phyloP scores from a whole-genome alignment of 2,797 vertebrate genomes.

The Oryzias dopingdopingensis region DNA sequence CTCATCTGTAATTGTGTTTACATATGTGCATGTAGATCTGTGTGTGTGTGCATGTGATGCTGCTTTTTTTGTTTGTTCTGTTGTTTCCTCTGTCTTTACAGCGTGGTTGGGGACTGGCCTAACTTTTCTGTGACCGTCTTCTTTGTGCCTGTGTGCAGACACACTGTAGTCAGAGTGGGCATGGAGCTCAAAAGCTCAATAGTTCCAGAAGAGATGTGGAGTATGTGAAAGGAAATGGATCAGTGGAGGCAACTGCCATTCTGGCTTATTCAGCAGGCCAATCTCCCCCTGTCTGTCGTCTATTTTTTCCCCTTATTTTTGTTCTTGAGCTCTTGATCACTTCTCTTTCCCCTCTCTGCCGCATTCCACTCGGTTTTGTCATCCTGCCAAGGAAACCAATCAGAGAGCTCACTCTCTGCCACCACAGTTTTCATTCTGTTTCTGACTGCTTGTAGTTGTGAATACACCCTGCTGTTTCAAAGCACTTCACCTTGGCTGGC shows the following conservation, averaged over 20 bases:
- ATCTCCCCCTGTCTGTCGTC: conserved; percentile 53
- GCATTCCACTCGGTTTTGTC: conserved; percentile 90
- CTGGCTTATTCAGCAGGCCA: conserved; percentile 68
- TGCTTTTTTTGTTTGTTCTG: conserved; percentile 5
- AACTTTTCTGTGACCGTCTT: conserved; percentile 4
- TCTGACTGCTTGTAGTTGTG: conserved; percentile 23
- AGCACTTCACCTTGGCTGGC: conserved; percentile 61
- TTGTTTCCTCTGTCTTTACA: conserved; percentile 16
- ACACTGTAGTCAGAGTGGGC: background rate
- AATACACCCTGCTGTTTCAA: conserved; percentile 34
- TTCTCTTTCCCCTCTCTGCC: conserved; percentile 80
- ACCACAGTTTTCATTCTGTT: conserved; percentile 61
- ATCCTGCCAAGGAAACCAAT: conserved; percentile 88
- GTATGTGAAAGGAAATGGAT: conserved; percentile 66
- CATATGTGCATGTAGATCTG: conserved; percentile 10
- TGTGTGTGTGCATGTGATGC: background rate
- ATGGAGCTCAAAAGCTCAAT: conserved; percentile 18
- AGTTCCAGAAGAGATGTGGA: conserved; percentile 12
- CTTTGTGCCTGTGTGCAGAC: conserved; percentile 2
- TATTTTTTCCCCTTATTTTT: conserved; percentile 48
- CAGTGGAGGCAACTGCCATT: conserved; percentile 51
- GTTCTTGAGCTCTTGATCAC: conserved; percentile 72
- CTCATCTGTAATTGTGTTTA: conserved; percentile 42
- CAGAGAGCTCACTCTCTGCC: conserved; percentile 75
- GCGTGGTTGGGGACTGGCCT: background rate